A percentile compares a stretch with the other conserved stretches of the same genome.
Conservation (phyloP, 2,797 vertebrate genomes). For the Crenichthys baileyi region DNA sequence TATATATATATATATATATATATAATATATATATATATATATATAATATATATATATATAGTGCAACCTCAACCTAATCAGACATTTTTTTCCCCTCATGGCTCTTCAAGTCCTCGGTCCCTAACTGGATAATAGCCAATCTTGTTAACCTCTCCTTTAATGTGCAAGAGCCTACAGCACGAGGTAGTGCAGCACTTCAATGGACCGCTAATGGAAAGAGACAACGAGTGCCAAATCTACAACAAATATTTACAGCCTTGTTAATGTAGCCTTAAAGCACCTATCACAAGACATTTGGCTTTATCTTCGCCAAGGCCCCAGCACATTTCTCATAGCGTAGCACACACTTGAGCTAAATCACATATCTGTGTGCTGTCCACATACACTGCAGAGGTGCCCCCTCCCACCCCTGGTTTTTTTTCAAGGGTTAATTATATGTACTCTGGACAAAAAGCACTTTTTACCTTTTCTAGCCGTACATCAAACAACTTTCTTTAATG, state of each 20-base stretch:
- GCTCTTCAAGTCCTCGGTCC: constrained; percentile 69
- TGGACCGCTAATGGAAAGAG: constrained; percentile 64
- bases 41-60: constrained; percentile 8
- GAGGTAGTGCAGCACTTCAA: constrained; percentile 50
- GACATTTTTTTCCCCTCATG: constrained; percentile 53
- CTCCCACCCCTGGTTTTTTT: constrained; percentile 12
- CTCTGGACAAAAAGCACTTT: constrained; percentile 52
- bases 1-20: no score
- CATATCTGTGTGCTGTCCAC: constrained; percentile 65
- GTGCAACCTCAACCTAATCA: constrained; percentile 73
- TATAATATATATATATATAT: no score
- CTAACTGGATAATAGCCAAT: constrained; percentile 80
- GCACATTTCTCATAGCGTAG: constrained; percentile 68
- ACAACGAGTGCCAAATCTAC: constrained; percentile 68
- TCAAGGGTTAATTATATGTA: constrained; percentile 69
- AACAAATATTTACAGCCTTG: constrained; percentile 77
- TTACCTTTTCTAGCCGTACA: constrained; percentile 74
- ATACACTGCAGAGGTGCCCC: constrained; percentile 26
- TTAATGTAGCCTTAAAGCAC: constrained; percentile 68
- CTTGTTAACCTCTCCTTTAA: constrained; percentile 83
- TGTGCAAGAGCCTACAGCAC: constrained; percentile 67
- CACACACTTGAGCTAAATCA: constrained; percentile 62
- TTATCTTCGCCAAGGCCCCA: constrained; percentile 65
- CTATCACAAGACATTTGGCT: constrained; percentile 74
- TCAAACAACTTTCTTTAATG: constrained; percentile 85